Evolutionary conservation across 2,888 invertebrate genomes (phyloP).

Genomic region (Griposia aprilina): DNA sequence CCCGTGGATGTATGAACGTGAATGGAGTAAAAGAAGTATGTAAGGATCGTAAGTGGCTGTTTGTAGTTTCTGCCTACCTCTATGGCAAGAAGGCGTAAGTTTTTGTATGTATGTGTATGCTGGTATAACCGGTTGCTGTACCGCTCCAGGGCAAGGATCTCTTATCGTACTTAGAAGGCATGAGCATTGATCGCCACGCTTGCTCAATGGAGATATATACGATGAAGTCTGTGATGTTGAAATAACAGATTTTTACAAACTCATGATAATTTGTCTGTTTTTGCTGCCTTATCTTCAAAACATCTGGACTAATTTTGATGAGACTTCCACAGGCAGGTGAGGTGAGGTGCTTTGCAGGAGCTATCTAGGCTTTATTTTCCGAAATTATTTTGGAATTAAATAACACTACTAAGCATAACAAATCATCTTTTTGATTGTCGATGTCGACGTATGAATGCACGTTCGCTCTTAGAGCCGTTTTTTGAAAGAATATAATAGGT

Average conservation of each 20-base stretch:
- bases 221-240: neutral
- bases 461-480: neutral
- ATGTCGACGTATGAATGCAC: too few relatives aligned
- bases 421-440: neutral
- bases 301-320: neutral
- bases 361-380: neutral
- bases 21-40: neutral
- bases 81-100: neutral
- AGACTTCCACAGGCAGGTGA: constrained; percentile 1
- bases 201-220: neutral
- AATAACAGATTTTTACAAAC: neutral
- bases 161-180: neutral
- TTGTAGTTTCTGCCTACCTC: neutral
- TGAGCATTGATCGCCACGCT: too few relatives aligned
- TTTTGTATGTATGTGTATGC: neutral
- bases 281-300: constrained; percentile 21
- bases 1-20: neutral
- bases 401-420: neutral
- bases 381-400: neutral
- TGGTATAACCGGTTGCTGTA: neutral
- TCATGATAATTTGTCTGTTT: constrained; percentile 6
- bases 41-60: neutral
- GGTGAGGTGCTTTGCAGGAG: constrained; percentile 2
- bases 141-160: too few relatives aligned
- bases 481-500: neutral